Evolutionary conservation across 2,888 invertebrate species (phyloP), one percentile per base, ranked within the genome.

Genomic region (Schizotus pectinicornis): DNA sequence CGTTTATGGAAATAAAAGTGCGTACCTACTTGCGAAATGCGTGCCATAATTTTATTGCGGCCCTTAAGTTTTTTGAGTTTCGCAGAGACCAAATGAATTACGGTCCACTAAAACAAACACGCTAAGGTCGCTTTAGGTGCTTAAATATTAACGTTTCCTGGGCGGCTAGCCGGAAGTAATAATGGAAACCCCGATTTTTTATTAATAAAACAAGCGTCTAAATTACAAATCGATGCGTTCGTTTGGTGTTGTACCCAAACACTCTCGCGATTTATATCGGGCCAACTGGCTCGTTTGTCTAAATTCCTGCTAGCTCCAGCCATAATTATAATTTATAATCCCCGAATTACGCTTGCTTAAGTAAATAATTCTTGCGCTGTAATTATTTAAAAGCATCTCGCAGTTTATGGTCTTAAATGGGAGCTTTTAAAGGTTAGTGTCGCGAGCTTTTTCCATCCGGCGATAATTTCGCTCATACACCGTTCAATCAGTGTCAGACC

Each of bases 401-500:
- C 39, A 39, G 34, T 37, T 33, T 43, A 36, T 14, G 12, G 41
- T 53, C 38, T 31, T 43, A 41, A 51, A 42, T 48, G 14, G 42
- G 36, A 34, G 41, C 34, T 43, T 52, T 62, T 48, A 43, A 50
- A 42, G 33, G 46, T 22, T 22, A 22, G 22, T 22, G 22, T 22
- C 22, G 5, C 22, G 22, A 22, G 22, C 56, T 59, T 62, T 62
- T 62, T 57, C 5, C 22, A 22, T 3, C 22, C 22, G 53, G 56
- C 52, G 56, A 59, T 63, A 61, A 63, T 61, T 61, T 61, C 63
- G 22, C 56, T 54, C 56, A 61, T 63, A 59, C 63, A 61, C 45
- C 56, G 61, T 59, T 63, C 63, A 61, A 63, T 63, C 63, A 61
- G 61, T 61, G 63, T 63, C 61, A 53, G 39, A 34, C 47, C 39